Evolutionary conservation across 2,113 vertebrate genomes (phyloP).

Genomic region (Carettochelys insculpta): DNA sequence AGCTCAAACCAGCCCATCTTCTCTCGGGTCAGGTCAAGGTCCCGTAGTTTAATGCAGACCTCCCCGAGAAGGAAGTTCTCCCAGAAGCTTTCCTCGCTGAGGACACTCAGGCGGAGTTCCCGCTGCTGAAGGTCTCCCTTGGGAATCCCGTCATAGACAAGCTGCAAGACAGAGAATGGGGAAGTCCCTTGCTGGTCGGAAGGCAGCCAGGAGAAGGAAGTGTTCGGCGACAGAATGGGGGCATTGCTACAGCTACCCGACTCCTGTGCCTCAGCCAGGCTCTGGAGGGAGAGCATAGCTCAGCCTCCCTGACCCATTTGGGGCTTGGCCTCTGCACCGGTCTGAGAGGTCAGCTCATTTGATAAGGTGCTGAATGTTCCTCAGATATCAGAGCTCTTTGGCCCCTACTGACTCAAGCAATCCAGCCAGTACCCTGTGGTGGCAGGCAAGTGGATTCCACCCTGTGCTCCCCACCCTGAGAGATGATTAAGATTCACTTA

Average conservation of each 20-base stretch:
- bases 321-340: background rate
- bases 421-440: background rate
- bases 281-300: background rate
- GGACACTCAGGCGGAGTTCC: slow-evolving; percentile 91
- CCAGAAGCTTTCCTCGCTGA: slow-evolving; percentile 94
- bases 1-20: slow-evolving; percentile 94
- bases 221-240: background rate
- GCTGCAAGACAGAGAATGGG: slow-evolving; percentile 63
- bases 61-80: slow-evolving; percentile 94
- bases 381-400: background rate
- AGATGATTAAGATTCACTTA: background rate
- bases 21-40: slow-evolving; percentile 86
- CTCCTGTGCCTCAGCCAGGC: background rate
- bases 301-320: background rate
- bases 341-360: background rate
- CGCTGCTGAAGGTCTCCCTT: slow-evolving; percentile 92
- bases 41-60: slow-evolving; percentile 87
- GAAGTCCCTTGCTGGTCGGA: background rate
- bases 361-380: background rate
- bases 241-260: background rate
- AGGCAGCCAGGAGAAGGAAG: background rate
- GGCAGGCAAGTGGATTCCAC: background rate
- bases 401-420: background rate
- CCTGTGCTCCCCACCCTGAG: background rate
- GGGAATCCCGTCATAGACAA: slow-evolving; percentile 93